Evolutionary conservation across 1,140 invertebrate genomes (phyloP), one percentile per base, ranked within the genome.

Genomic region (Oryctes rhinoceros): DNA sequence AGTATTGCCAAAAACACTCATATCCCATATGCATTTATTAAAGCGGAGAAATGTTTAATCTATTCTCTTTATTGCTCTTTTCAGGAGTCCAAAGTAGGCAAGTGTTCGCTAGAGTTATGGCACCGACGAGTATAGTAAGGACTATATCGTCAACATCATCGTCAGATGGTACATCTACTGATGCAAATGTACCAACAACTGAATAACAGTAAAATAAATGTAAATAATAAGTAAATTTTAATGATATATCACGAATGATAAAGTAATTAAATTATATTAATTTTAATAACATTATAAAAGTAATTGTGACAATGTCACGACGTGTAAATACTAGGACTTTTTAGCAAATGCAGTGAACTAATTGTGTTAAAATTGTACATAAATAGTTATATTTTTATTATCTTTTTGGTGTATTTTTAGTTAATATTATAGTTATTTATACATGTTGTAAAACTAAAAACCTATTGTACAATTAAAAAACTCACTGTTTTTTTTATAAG

Each of bases 21-120:
- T 62, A 30, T 30, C 24, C 24, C 24, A 30, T 30, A 30, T 30
- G 2, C 24, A 30, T 30, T 30, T 30, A 30, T 30, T 30, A 30
- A 30, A 30, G 24, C 24, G 0, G 24, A 30, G 24, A 30, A 30
- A 30, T 30, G 0, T 30, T 30, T 62, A 62, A n/a, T n/a, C 13
- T 62, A 18, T 62, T 62, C 20, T 62, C 20, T 62, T 24, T 71
- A 35, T 71, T 71, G 7, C 30, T 30, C 24, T 62, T 85, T 85
- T 10, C 78, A 88, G 87, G 85, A 79, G 79, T 84, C 13, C 84
- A 85, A 82, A 83, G 85, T 79, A 82, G 87, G 71, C 87, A 87
- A 85, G 86, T 88, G 9, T 87, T 87, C 78, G 87, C 87, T 18
- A 82, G 87, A 53, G 86, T 88, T 11, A 85, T 88, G 83, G 87